Conservation (phyloP, 1,140 invertebrate genomes). For the Oreohelix idahoensis region DNA sequence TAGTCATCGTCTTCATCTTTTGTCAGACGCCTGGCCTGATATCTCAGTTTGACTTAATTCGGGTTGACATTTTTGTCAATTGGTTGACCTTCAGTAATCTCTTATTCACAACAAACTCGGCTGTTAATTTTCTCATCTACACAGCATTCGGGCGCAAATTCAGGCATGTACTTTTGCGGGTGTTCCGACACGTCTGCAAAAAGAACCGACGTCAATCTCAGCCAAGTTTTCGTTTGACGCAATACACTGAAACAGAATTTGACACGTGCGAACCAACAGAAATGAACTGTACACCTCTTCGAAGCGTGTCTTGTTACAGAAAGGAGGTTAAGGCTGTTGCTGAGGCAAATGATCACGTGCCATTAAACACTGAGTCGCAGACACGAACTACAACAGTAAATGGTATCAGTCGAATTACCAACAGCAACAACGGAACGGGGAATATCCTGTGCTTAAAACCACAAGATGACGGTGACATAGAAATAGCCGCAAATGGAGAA, state of each 20-base stretch:
- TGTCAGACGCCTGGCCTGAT: constrained; percentile 68
- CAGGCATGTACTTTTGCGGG: constrained; percentile 56
- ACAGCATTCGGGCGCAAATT: constrained; percentile 66
- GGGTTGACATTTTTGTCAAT: constrained; percentile 51
- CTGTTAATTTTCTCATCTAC: constrained; percentile 70
- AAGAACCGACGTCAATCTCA: background rate
- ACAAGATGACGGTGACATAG: too few relatives aligned
- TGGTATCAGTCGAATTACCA: too few relatives aligned
- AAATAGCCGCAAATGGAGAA: too few relatives aligned
- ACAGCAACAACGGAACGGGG: too few relatives aligned
- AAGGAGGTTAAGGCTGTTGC: background rate
- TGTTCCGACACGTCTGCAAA: constrained; percentile 44
- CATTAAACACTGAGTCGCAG: background rate
- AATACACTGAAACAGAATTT: background rate
- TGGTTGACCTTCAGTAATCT: constrained; percentile 65
- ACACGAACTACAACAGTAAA: too few relatives aligned
- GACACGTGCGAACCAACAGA: background rate
- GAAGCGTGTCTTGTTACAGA: background rate
- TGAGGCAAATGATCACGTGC: background rate
- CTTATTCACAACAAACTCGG: constrained; percentile 65
- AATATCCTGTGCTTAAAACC: too few relatives aligned
- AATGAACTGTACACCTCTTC: background rate
- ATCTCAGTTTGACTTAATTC: constrained; percentile 63
- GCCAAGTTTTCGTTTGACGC: background rate
- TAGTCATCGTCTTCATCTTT: constrained; percentile 67